Percentiles rank a stretch among this genome's conserved stretches.
phyloP scores from a whole-genome alignment of 2,113 vertebrate genomes.

The Anthoscopus minutus region DNA sequence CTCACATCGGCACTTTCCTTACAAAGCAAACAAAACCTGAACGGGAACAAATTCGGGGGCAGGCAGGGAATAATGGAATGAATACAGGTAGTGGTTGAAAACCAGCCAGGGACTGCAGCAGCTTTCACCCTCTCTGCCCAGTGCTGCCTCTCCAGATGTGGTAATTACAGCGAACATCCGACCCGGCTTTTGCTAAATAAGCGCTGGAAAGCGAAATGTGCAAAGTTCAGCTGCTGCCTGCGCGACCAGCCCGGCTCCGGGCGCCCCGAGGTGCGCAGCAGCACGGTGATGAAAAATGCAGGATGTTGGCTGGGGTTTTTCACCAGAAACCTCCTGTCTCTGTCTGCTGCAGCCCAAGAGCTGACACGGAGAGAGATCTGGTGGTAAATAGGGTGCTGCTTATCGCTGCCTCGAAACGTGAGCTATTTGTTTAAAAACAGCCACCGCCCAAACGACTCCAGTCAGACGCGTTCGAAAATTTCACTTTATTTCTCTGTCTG shows the following conservation, averaged over 20 bases:
- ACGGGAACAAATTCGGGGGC: background rate
- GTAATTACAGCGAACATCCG: background rate
- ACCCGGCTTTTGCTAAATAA: background rate
- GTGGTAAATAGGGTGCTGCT: background rate
- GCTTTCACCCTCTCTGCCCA: background rate
- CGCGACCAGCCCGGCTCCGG: background rate
- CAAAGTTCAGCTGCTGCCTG: background rate
- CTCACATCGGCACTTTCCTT: background rate
- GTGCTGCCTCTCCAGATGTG: background rate
- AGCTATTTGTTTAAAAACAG: background rate
- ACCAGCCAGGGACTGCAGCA: fast-evolving
- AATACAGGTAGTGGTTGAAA: background rate
- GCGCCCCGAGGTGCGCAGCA: background rate
- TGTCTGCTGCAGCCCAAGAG: background rate
- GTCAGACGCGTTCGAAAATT: slow-evolving; percentile 63
- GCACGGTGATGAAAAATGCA: background rate
- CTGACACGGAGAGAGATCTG: background rate
- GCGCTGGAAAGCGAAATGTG: background rate
- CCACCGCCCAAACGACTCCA: background rate
- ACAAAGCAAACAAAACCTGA: background rate
- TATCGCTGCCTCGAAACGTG: background rate
- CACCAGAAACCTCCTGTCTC: background rate
- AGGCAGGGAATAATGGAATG: fast-evolving
- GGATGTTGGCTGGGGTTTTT: background rate
- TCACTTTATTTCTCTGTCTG: slow-evolving; percentile 73